phyloP scores from a whole-genome alignment of 2,797 vertebrate genomes.

The Lates japonicus region DNA sequence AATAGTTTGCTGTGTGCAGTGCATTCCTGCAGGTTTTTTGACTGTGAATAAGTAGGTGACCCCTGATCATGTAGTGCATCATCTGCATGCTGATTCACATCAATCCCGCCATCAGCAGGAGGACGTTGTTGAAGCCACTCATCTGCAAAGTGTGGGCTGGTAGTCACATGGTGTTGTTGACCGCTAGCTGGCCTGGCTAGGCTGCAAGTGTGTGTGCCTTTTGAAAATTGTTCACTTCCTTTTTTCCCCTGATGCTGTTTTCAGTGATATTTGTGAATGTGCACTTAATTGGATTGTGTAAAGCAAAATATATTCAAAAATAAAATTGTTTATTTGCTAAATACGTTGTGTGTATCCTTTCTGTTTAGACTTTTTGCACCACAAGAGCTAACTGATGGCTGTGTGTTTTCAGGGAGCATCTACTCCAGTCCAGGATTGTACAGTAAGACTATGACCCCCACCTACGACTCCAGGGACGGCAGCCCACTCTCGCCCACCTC shows the following conservation, averaged over 20 bases:
- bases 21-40: conserved; percentile 65
- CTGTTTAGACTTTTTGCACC: not conserved
- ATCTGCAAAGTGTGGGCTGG: conserved; percentile 64
- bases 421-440: conserved; percentile 99
- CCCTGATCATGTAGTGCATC: conserved; percentile 67
- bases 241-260: conserved; percentile 30
- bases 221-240: conserved; percentile 37
- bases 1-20: conserved; percentile 76
- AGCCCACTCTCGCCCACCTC: conserved; percentile 97
- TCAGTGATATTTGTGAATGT: conserved; percentile 39
- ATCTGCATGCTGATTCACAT: conserved; percentile 78
- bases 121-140: conserved; percentile 65
- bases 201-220: conserved; percentile 65
- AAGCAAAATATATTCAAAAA: not conserved
- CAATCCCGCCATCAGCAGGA: conserved; percentile 56
- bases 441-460: conserved; percentile 99
- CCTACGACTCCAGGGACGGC: conserved; percentile 97
- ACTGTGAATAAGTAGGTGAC: conserved; percentile 64
- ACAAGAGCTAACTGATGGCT: conserved; percentile 40
- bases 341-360: not conserved
- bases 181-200: conserved; percentile 57
- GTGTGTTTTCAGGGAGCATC: conserved; percentile 91
- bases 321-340: not conserved
- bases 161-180: conserved; percentile 66
- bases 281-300: conserved; percentile 11